Conservation (phyloP, 2,797 vertebrate species). For the Trachops cirrhosus region DNA sequence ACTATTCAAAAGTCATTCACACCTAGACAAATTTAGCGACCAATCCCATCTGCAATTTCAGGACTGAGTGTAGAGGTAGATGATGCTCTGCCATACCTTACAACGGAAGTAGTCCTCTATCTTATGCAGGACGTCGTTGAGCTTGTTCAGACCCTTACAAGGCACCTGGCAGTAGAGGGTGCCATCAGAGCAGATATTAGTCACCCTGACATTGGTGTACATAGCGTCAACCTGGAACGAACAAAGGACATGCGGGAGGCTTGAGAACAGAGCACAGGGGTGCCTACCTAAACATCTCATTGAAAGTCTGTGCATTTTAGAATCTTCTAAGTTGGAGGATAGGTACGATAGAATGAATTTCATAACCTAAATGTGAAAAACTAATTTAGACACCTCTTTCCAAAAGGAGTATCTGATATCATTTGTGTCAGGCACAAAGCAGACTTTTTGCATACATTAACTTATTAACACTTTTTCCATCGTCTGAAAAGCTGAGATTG, state of each 20-base stretch:
- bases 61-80: not conserved
- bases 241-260: not conserved
- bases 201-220: slow-evolving; percentile 89
- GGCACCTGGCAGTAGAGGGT: slow-evolving; percentile 93
- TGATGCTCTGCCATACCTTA: slow-evolving; percentile 79
- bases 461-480: not conserved
- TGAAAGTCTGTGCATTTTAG: not conserved
- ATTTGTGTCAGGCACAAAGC: not conserved
- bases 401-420: not conserved
- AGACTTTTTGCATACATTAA: not conserved
- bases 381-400: not conserved
- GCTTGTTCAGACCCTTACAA: slow-evolving; percentile 88
- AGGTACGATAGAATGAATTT: not conserved
- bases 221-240: slow-evolving; percentile 84
- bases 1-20: not conserved
- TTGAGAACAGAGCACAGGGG: not conserved
- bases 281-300: not conserved
- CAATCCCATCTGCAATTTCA: not conserved
- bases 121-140: slow-evolving; percentile 87
- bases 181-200: slow-evolving; percentile 91
- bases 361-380: not conserved
- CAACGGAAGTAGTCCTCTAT: slow-evolving; percentile 87
- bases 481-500: not conserved
- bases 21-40: not conserved
- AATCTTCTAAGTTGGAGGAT: not conserved